A percentile compares a stretch with the other conserved stretches of the same genome.
These are phyloP conservation scores for Phallusia fumigata DNA, from an alignment of 23 tunicate species.

Conservation along the genomic window DNA sequence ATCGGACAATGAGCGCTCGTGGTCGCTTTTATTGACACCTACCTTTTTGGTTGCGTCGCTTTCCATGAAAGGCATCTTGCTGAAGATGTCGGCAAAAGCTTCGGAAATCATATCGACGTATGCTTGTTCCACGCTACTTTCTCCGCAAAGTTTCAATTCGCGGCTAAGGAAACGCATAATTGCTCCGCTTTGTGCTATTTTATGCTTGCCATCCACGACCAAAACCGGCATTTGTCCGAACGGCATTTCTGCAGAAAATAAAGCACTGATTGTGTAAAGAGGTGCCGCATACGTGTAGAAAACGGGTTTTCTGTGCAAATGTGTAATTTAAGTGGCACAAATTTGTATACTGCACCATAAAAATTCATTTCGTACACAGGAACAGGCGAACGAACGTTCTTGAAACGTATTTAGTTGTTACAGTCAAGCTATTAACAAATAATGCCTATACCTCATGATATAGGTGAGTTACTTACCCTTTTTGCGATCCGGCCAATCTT, in stretches of 20 bases:
- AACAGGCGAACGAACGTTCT: background rate
- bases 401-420: background rate
- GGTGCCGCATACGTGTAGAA: too few relatives aligned
- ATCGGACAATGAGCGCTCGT: background rate
- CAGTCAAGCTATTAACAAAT: too few relatives aligned
- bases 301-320: too few relatives aligned
- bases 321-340: too few relatives aligned
- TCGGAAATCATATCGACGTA: slow-evolving; percentile 40
- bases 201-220: slow-evolving; percentile 32
- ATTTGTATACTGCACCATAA: too few relatives aligned
- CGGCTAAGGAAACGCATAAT: slow-evolving; percentile 53
- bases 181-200: slow-evolving; percentile 51
- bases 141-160: slow-evolving; percentile 34
- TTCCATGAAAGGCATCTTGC: slow-evolving; percentile 43
- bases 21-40: background rate
- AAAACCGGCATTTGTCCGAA: slow-evolving; percentile 65
- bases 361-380: too few relatives aligned
- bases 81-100: slow-evolving; percentile 11
- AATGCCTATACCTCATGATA: background rate
- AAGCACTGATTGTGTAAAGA: too few relatives aligned
- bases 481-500: slow-evolving; percentile 29
- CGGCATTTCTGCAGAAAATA: slow-evolving; percentile 49
- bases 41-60: slow-evolving; percentile 46
- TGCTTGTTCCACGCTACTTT: slow-evolving; percentile 29
- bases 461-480: background rate